Conservation (phyloP, 1,140 invertebrate genomes). For the Pissodes strobi region DNA sequence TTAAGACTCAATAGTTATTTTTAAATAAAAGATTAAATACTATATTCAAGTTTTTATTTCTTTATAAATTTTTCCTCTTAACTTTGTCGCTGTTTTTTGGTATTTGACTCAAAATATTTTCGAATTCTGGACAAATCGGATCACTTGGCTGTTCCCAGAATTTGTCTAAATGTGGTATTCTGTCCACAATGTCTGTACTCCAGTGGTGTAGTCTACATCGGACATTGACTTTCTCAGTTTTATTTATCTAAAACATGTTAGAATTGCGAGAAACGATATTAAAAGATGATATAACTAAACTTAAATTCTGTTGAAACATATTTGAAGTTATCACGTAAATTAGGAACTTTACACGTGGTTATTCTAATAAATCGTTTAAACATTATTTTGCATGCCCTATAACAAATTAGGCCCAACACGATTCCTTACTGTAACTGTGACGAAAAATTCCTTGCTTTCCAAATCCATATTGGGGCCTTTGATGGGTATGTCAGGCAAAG, state of each 20-base stretch:
- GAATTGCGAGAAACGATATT: no score
- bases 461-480: slow-evolving; percentile 75
- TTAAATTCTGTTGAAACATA: no score
- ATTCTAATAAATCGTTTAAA: neutral
- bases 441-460: slow-evolving; percentile 80
- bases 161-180: slow-evolving; percentile 60
- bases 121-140: slow-evolving; percentile 55
- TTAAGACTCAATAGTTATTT: no score
- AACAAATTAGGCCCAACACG: no score
- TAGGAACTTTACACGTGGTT: no score
- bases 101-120: slow-evolving; percentile 38
- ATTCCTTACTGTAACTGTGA: slow-evolving; percentile 71
- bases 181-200: slow-evolving; percentile 62
- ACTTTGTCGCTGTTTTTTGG: no score
- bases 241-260: slow-evolving; percentile 63
- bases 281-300: no score
- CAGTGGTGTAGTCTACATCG: slow-evolving; percentile 73
- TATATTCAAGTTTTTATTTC: no score
- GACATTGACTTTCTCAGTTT: slow-evolving; percentile 70
- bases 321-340: no score
- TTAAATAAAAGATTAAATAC: no score
- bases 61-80: no score
- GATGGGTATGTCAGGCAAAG: slow-evolving; percentile 73
- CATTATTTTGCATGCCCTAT: no score
- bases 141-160: slow-evolving; percentile 62